Conservation (phyloP, 2,113 vertebrate species). For the Irena cyanogastra region DNA sequence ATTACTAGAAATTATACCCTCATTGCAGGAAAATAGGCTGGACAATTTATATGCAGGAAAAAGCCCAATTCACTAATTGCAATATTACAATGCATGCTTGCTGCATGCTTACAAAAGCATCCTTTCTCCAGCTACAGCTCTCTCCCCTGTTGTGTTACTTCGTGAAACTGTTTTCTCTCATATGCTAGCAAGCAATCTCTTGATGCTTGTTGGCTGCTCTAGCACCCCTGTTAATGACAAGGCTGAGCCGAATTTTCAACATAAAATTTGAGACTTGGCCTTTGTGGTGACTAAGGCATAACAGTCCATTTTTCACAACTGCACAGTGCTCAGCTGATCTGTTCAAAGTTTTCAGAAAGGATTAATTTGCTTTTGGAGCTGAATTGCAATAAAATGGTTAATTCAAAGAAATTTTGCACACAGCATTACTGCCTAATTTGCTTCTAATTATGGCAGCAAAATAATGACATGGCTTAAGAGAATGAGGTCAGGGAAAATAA, state of each 20-base stretch:
- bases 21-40: background rate
- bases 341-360: background rate
- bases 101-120: background rate
- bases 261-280: background rate
- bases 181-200: background rate
- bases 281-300: background rate
- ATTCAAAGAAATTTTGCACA: background rate
- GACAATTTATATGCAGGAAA: background rate
- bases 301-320: background rate
- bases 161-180: background rate
- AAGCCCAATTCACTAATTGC: background rate
- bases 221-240: rapidly evolving
- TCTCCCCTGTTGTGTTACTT: background rate
- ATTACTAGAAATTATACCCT: background rate
- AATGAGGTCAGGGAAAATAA: background rate
- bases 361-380: background rate
- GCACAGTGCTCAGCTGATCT: background rate
- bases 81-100: background rate
- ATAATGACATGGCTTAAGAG: background rate
- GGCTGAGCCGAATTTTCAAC: background rate
- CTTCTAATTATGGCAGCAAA: background rate
- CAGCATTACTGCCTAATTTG: background rate
- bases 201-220: background rate
- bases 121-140: background rate
- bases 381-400: background rate